Evolutionary conservation across 2,113 vertebrate species (phyloP).

Genomic region (Myotis brandtii): DNA sequence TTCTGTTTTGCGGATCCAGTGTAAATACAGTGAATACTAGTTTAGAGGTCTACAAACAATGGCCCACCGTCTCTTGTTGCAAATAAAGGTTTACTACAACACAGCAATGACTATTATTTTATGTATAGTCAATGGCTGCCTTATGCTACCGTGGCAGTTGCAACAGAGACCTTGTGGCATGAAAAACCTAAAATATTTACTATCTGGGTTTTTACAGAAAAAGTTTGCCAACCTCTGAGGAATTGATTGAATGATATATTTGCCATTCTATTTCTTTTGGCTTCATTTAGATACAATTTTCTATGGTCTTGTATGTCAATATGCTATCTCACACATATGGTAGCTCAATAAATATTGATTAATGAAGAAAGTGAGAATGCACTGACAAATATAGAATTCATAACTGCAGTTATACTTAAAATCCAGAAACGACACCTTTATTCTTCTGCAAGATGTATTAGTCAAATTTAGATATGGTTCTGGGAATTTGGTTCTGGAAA

Average conservation of each 20-base stretch:
- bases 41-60: not conserved
- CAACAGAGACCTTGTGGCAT: not conserved
- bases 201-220: not conserved
- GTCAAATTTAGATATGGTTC: not conserved
- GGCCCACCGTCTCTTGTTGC: not conserved
- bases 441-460: constrained; percentile 14
- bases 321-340: not conserved
- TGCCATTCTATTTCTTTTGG: constrained; percentile 44
- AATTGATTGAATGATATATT: not conserved
- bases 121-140: not conserved
- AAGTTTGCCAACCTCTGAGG: constrained; percentile 13
- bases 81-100: not conserved
- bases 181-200: not conserved
- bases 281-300: constrained; percentile 26
- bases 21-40: not conserved
- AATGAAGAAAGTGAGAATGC: constrained; percentile 4
- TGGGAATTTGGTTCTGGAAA: not conserved
- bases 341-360: constrained; percentile 14
- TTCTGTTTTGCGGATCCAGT: constrained; percentile 33
- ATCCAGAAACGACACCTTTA: not conserved
- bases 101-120: not conserved
- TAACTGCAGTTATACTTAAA: not conserved
- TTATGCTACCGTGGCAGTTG: not conserved
- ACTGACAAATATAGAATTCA: not conserved
- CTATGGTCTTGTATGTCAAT: not conserved